Evolutionary conservation across 2,113 vertebrate genomes (phyloP).

Genomic region (Megaceryle torquata): DNA sequence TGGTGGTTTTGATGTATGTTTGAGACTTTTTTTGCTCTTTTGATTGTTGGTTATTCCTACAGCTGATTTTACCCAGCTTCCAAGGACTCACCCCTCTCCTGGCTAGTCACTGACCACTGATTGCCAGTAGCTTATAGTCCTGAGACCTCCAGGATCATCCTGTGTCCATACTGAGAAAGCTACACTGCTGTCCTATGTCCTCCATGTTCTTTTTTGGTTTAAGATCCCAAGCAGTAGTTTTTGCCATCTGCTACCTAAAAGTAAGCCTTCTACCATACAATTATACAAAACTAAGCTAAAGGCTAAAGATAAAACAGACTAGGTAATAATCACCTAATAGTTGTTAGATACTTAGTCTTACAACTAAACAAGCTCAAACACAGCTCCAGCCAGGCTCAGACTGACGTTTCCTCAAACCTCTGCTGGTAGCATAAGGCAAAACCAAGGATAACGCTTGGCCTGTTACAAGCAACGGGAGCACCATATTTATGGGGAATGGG

Average conservation of each 20-base stretch:
- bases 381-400: background rate
- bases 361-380: background rate
- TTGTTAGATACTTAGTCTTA: background rate
- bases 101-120: background rate
- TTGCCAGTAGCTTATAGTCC: background rate
- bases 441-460: background rate
- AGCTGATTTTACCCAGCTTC: background rate
- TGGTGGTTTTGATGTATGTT: background rate
- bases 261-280: background rate
- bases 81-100: background rate
- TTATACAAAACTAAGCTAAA: background rate
- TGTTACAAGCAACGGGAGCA: background rate
- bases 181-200: background rate
- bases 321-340: background rate
- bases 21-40: background rate
- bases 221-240: background rate
- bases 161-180: background rate
- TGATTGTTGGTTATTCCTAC: background rate
- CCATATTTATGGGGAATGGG: rapidly evolving
- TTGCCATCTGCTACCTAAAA: background rate
- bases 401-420: background rate
- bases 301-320: background rate
- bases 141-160: background rate
- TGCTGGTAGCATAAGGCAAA: background rate
- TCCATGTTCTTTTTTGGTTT: background rate